Base-by-base conservation (phyloP, 1,140 invertebrate species). In the Frieseomelitta varia region DNA sequence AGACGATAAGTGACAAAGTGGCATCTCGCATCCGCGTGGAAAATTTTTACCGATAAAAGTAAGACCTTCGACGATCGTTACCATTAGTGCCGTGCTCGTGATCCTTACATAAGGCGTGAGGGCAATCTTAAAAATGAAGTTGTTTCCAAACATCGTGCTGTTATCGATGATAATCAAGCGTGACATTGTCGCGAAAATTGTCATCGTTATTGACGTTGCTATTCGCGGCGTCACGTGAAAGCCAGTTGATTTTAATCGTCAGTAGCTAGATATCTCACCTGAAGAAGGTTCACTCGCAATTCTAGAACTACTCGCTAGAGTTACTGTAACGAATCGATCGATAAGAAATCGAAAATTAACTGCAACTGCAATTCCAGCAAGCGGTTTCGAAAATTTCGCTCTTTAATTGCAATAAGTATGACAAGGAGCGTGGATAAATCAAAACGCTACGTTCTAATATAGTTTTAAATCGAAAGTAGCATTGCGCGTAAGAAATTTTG, bases 1-100 rank as follows among this genome's bases (percentile, higher is more conserved):
- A 19, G 0, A 24, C 14, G 58, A 74, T 74, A 67, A 81, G 8
- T 14, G 27, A 34, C 4, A 12, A 53, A 77, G 39, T 30, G 17
- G 15, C 2, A 4, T 47, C 56, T 17, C 4, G 8, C 14, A 1
- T 8, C 21, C n/a, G n/a, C 2, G 27, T 51, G 73, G 73, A 82
- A 82, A 76, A 19, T 68, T 82, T 68, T 30, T 1, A 19, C 15
- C 17, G 80, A 82, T 76, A 47, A 67, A 55, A 12, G 4, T 17
- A 30, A 27, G 53, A 71, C 10, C 27, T 68, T 53, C 27, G 14
- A 11, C 8, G 30, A 39, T 68, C 1, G 21, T 24, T n/a, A 61
- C 58, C 34, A 21, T 58, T 15, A 11, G 30, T 56, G n/a, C 17
- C 34, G 3, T 39, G 34, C 11, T 24, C 0, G 27, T 69, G 17